These are phyloP conservation scores for Heliornis fulica DNA, from an alignment of 2,113 vertebrate species.

Conservation along the genomic window DNA sequence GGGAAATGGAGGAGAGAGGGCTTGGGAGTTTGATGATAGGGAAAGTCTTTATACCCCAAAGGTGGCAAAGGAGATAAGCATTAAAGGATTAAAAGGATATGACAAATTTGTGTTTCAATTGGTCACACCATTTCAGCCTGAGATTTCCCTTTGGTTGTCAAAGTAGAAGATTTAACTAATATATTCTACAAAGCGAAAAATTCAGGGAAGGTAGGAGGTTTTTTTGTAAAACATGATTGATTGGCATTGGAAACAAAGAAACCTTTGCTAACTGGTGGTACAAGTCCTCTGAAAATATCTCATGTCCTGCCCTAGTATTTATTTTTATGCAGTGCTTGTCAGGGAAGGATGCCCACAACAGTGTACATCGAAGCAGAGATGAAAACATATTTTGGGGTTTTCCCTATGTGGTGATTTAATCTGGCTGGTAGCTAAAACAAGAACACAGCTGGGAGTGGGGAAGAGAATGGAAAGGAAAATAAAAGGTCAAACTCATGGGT, in stretches of 20 bases:
- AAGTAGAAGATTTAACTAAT: slow-evolving; percentile 6
- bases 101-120: neutral
- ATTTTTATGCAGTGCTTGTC: neutral
- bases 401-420: too few relatives aligned
- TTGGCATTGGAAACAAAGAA: neutral
- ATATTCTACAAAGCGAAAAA: slow-evolving; percentile 2
- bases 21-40: slow-evolving; percentile 55
- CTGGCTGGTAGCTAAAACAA: too few relatives aligned
- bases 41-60: slow-evolving; percentile 26
- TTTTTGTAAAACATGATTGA: neutral
- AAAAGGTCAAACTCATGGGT: too few relatives aligned
- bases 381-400: neutral
- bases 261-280: neutral
- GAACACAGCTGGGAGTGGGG: too few relatives aligned
- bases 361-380: neutral
- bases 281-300: neutral
- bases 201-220: neutral
- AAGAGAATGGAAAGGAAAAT: too few relatives aligned
- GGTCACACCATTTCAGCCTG: neutral
- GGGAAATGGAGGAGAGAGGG: neutral
- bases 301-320: neutral
- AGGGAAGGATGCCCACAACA: neutral
- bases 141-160: neutral
- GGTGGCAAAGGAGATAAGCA: slow-evolving; percentile 42
- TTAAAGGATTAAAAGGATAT: slow-evolving; percentile 52